Base-by-base conservation (phyloP, 1,140 invertebrate species). In the Bilobella aurantiaca region DNA sequence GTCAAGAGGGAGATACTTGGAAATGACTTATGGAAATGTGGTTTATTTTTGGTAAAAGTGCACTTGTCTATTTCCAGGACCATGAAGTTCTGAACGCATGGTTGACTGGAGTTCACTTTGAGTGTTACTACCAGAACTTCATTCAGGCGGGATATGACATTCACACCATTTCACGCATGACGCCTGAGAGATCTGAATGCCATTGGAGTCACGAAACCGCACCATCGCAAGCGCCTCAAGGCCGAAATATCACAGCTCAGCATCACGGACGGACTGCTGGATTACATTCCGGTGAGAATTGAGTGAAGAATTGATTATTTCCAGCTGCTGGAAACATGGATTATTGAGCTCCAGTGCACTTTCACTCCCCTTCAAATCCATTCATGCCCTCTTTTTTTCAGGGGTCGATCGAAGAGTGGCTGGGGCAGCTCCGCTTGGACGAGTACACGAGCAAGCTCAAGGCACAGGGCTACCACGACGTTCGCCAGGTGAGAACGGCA, bases 111-210 rank as follows among this genome's bases (percentile, higher is more conserved):
- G 82, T 99, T 42, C 90, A 93, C 75, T 94, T 96, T 80, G 94
- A 96, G 76, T 92, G 98, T 76, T 99, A 99, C 79, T 91, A 92
- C 69, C 84, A 88, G 34, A 83, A 96, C 27, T 99, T 99, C 78
- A 84, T 93, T 57, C 85, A 89, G 25, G 93, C 96, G 46, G 96
- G 96, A 34, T 99, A 99, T 77, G 96, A 99, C 80, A 86, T 99
- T 80, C 87, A 92, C 25, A 98, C 96, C 0, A 95, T 98, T 73
- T 91, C 92, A 28, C 82, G 93, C 66, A 98, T 98, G 93, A 99
- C 96, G 23, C 96, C 96, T 0, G 95, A 98, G n/a, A 80, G 93
- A 84, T 75, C 71, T 73, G 30, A 70, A 73, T 53, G 84, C 85
- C n/a, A 84, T 88, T 73, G 87, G 87, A 73, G 96, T 99, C 72